These are phyloP conservation scores for Metaphire vulgaris DNA, from an alignment of 1,140 invertebrate species.

Conservation along the genomic window DNA sequence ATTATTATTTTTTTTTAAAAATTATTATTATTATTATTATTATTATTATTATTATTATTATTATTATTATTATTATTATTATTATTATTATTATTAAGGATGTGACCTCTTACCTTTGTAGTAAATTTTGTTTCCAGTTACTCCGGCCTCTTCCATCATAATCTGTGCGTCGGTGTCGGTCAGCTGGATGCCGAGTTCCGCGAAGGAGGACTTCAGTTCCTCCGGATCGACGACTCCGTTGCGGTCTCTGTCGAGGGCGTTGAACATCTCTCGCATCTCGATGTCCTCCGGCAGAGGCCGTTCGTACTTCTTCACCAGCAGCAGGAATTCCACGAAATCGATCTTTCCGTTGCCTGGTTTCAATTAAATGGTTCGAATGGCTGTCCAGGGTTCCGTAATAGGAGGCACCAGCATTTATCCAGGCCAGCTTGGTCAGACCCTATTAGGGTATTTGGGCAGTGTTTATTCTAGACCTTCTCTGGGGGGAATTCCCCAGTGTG, in stretches of 20 bases:
- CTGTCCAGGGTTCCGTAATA: too few relatives aligned
- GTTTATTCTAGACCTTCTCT: too few relatives aligned
- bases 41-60: too few relatives aligned
- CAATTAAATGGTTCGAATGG: too few relatives aligned
- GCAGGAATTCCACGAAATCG: constrained; percentile 18
- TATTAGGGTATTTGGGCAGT: too few relatives aligned
- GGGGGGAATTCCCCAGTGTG: too few relatives aligned
- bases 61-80: too few relatives aligned
- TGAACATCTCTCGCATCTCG: constrained; percentile 17
- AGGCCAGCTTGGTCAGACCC: too few relatives aligned
- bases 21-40: too few relatives aligned
- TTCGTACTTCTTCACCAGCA: constrained; percentile 18
- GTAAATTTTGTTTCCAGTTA: constrained; percentile 12
- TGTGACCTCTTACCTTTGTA: constrained; percentile 15
- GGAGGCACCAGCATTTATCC: too few relatives aligned
- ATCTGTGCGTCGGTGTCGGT: constrained; percentile 14
- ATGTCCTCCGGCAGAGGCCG: constrained; percentile 18
- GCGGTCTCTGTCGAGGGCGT: constrained; percentile 8
- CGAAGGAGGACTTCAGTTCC: constrained; percentile 16
- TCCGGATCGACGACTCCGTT: constrained; percentile 16
- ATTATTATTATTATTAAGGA: too few relatives aligned
- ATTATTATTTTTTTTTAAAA: too few relatives aligned
- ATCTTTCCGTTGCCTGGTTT: constrained; percentile 22
- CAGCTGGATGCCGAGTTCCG: not conserved
- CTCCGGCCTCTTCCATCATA: constrained; percentile 18